These are phyloP conservation scores for Capitella teleta DNA, from an alignment of 1,140 invertebrate species.

Conservation along the genomic window DNA sequence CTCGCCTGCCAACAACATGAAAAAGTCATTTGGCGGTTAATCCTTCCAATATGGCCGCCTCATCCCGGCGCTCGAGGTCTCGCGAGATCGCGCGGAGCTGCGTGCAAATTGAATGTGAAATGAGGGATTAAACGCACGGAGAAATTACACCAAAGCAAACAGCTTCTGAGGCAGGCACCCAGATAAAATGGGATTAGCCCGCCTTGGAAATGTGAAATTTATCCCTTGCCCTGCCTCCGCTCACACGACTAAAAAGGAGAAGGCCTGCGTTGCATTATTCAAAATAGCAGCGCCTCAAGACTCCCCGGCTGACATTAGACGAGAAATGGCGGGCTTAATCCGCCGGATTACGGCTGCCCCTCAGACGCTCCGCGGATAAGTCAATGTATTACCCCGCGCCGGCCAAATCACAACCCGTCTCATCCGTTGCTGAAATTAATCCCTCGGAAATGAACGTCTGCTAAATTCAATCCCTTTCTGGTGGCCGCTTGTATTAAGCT, in stretches of 20 bases:
- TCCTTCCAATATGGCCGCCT: neutral
- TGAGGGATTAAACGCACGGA: neutral
- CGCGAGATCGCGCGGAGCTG: neutral
- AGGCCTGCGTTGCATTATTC: neutral
- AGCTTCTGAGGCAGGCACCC: neutral
- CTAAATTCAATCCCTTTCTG: slow-evolving; percentile 2
- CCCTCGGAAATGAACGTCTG: neutral
- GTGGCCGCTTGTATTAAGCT: slow-evolving; percentile 4
- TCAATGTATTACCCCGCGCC: too few species aligned
- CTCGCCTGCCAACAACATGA: too few species aligned
- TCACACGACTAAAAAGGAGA: neutral
- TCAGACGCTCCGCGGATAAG: neutral
- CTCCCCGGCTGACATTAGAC: neutral
- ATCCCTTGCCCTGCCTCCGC: neutral
- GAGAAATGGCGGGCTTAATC: neutral
- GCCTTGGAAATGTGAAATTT: neutral
- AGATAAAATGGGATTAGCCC: neutral
- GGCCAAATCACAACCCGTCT: too few species aligned
- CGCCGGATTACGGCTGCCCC: neutral
- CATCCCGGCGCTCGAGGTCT: neutral
- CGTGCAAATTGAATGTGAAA: neutral
- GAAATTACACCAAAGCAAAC: neutral
- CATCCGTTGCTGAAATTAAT: neutral
- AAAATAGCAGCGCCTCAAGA: neutral
- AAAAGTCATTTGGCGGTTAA: neutral